phyloP scores from a whole-genome alignment of 2,888 invertebrate species.

The Megalurothrips usitatus region DNA sequence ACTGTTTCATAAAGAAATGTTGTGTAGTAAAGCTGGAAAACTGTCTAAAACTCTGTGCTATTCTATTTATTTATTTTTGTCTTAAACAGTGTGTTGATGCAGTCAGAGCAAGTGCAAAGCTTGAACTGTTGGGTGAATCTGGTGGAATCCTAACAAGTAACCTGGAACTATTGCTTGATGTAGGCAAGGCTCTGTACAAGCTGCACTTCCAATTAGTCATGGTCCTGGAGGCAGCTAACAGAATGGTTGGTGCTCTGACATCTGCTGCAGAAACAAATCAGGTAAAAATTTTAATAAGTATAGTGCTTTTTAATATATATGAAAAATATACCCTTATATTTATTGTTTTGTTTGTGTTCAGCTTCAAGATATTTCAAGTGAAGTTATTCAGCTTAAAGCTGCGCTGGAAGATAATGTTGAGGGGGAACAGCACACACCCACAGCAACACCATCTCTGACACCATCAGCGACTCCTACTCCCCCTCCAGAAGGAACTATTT shows the following conservation, averaged over 20 bases:
- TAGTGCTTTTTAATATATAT: background rate
- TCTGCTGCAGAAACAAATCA: constrained; percentile 56
- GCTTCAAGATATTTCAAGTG: constrained; percentile 60
- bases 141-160: constrained; percentile 39
- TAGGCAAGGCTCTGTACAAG: constrained; percentile 84
- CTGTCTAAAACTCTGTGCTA: constrained; percentile 26
- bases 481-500: constrained; percentile 28
- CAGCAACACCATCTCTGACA: constrained; percentile 51
- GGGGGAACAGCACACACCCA: constrained; percentile 60
- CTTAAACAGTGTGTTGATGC: constrained; percentile 67
- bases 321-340: background rate
- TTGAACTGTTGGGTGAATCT: constrained; percentile 60
- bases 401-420: constrained; percentile 58
- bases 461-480: constrained; percentile 35
- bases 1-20: constrained; percentile 27
- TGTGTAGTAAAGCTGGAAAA: background rate
- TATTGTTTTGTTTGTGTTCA: constrained; percentile 40
- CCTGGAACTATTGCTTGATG: constrained; percentile 69
- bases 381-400: constrained; percentile 56
- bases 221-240: constrained; percentile 81
- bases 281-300: constrained; percentile 44
- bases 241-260: constrained; percentile 67
- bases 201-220: constrained; percentile 87
- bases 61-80: constrained; percentile 35
- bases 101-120: constrained; percentile 74